Conservation (phyloP, 2,888 invertebrate species). For the Odontothrips loti region DNA sequence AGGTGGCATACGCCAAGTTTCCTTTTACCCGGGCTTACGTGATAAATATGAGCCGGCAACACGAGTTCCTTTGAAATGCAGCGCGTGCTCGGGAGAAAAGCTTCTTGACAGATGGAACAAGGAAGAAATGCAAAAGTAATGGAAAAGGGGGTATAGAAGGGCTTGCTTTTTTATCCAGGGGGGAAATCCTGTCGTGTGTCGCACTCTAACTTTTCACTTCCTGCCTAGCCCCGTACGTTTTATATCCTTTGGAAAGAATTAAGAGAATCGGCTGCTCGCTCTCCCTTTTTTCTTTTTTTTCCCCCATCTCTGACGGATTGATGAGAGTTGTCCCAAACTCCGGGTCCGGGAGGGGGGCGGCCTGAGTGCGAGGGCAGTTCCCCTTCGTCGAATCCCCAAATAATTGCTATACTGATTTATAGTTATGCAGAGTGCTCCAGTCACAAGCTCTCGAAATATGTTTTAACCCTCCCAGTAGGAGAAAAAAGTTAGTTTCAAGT, state of each 20-base stretch:
- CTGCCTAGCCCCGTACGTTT: neutral
- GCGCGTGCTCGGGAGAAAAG: neutral
- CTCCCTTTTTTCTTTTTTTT: neutral
- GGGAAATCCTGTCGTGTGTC: neutral
- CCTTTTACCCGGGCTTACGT: neutral
- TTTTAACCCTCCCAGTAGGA: too few relatives aligned
- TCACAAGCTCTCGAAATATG: too few relatives aligned
- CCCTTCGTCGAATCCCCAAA: too few relatives aligned
- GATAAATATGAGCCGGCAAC: neutral
- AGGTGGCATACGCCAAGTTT: too few relatives aligned
- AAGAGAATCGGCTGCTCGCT: neutral
- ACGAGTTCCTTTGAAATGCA: neutral
- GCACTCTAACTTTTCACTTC: neutral
- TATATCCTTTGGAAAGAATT: neutral
- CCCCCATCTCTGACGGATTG: neutral
- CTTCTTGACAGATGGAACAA: conserved; percentile 11
- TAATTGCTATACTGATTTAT: too few relatives aligned
- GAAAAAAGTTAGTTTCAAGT: too few relatives aligned
- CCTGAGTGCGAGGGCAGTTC: too few relatives aligned
- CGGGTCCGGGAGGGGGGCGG: neutral
- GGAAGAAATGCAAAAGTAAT: neutral
- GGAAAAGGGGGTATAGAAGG: conserved; percentile 1
- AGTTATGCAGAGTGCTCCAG: too few relatives aligned
- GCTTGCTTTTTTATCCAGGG: neutral
- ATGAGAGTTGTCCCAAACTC: neutral